Evolutionary conservation across 1,140 invertebrate species (phyloP), one percentile per base, ranked within the genome.

Genomic region (Drosophila baimaii): DNA sequence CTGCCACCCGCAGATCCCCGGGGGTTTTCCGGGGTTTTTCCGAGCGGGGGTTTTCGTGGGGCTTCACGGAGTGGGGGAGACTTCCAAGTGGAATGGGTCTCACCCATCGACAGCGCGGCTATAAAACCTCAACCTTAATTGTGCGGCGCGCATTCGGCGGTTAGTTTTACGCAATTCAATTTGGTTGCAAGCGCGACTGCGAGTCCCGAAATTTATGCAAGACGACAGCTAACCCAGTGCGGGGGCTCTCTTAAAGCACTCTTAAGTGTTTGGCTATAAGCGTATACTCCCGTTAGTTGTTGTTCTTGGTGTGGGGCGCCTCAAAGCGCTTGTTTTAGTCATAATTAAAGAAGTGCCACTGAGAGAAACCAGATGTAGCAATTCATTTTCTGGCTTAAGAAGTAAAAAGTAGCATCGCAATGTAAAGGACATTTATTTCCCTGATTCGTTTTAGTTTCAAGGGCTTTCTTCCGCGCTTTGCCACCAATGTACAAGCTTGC

Each of bases 101-200:
- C 37, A 33, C 51, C 65, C 41, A 77, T 77, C 55, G 62, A 54
- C 58, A 58, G 62, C 57, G 68, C 69, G 55, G 64, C 75, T 56
- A 82, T 81, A 76, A 86, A 88, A 89, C 84, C 84, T 88, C 84
- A 88, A 83, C 77, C 84, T 88, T 88, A 88, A 88, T 88, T 88
- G 84, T 88, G 84, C 77, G 84, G 84, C 84, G 84, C 84, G 77
- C 80, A 78, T 88, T 88, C 84, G 73, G 84, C 84, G 84, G 84
- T 88, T 88, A 89, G 84, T 89, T 84, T 56, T 80, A 83, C 84
- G 77, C 84, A 88, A 88, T 88, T 83, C 84, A 88, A 88, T 88
- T 88, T 88, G 79, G 65, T 66, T 79, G 83, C 70, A 88, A 86
- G 83, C 86, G 75, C n/a, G n/a, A n/a, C 71, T 70, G 33, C 27